Evolutionary conservation across 2,888 invertebrate species (phyloP).

Genomic region (Platyscelio sp.): DNA sequence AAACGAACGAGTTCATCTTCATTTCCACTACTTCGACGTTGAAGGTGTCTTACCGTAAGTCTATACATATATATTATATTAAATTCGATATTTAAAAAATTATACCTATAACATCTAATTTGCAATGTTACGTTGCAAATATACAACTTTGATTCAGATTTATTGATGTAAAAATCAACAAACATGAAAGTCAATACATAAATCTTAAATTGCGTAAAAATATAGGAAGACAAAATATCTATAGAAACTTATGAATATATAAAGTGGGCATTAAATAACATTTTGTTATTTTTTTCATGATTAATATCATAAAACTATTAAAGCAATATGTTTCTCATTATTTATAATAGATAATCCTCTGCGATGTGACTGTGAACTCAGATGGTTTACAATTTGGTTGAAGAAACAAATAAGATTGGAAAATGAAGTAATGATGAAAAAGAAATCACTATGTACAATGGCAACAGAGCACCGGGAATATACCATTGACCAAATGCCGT

Average conservation of each 20-base stretch:
- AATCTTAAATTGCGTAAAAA: too few relatives aligned
- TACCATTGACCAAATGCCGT: constrained; percentile 92
- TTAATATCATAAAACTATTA: too few relatives aligned
- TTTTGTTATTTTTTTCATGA: too few relatives aligned
- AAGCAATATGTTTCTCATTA: not conserved
- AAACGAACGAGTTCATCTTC: constrained; percentile 92
- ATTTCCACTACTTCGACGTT: constrained; percentile 96
- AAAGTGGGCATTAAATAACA: too few relatives aligned
- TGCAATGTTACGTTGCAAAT: too few relatives aligned
- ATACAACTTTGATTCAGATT: too few relatives aligned
- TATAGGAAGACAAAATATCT: too few relatives aligned
- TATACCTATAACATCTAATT: too few relatives aligned
- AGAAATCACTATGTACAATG: constrained; percentile 94
- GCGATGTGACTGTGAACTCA: constrained; percentile 94
- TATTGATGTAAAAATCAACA: too few relatives aligned
- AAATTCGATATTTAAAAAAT: too few relatives aligned
- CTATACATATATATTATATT: not conserved
- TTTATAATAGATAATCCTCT: constrained; percentile 92
- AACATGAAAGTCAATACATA: too few relatives aligned
- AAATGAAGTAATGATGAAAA: constrained; percentile 95
- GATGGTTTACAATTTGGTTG: constrained; percentile 95
- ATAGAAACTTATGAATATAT: too few relatives aligned
- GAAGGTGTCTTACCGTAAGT: constrained; percentile 97
- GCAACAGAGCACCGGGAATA: constrained; percentile 93
- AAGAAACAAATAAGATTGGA: constrained; percentile 92